Evolutionary conservation across 1,140 invertebrate genomes (phyloP).

Genomic region (Bombus pascuorum): DNA sequence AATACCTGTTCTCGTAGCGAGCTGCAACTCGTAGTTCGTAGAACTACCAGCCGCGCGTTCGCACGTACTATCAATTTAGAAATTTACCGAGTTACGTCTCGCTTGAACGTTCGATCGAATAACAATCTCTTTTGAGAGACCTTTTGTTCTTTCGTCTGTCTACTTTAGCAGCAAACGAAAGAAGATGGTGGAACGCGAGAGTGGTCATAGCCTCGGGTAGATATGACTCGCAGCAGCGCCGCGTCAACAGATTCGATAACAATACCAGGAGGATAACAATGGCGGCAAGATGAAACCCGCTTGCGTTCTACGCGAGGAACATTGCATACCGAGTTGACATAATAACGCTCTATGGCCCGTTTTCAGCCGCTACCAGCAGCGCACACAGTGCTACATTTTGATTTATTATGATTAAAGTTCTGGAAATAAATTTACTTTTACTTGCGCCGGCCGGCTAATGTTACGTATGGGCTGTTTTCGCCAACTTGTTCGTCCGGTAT

Average conservation of each 20-base stretch:
- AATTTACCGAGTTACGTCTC: slow-evolving; percentile 1
- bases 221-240: not conserved
- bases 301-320: slow-evolving; percentile 17
- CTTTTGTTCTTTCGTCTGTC: not conserved
- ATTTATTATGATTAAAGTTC: slow-evolving; percentile 38
- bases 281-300: not conserved
- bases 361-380: not conserved
- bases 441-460: not conserved
- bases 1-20: not conserved
- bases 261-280: slow-evolving; percentile 12
- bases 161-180: not conserved
- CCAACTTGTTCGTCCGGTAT: not conserved
- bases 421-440: slow-evolving; percentile 31
- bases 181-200: no score
- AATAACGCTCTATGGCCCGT: slow-evolving; percentile 22
- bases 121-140: not conserved
- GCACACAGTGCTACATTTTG: not conserved
- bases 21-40: not conserved
- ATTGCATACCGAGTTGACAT: slow-evolving; percentile 23
- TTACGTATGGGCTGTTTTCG: not conserved
- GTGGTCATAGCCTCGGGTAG: not conserved
- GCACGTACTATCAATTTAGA: slow-evolving; percentile 26
- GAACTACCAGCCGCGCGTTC: not conserved
- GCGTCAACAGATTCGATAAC: slow-evolving; percentile 6
- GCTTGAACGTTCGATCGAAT: not conserved